phyloP scores from a whole-genome alignment of 2,888 invertebrate species.

The Tachina lurida region DNA sequence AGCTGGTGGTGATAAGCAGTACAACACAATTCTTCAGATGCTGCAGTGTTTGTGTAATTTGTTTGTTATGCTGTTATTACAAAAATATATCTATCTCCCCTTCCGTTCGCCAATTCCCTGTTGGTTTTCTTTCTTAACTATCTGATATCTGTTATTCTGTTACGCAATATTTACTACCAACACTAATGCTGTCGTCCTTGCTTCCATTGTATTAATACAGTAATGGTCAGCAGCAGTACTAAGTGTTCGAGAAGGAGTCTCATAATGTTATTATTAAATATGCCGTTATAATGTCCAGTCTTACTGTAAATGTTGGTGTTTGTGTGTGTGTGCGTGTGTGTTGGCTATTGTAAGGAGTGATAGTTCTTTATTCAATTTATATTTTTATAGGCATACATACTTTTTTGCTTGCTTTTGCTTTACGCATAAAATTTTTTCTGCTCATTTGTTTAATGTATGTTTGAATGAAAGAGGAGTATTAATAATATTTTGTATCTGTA shows the following conservation, averaged over 20 bases:
- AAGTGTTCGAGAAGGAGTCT: conserved; percentile 35
- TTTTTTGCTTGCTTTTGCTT: background rate
- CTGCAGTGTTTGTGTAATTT: conserved; percentile 67
- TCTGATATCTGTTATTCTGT: conserved; percentile 15
- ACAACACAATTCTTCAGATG: conserved; percentile 57
- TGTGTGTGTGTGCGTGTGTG: background rate
- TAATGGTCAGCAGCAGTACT: conserved; percentile 48
- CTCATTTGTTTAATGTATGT: conserved; percentile 49
- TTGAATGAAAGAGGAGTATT: conserved; percentile 38
- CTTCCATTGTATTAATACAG: conserved; percentile 36
- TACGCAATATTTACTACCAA: conserved; percentile 5
- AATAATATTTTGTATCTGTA: conserved; percentile 65
- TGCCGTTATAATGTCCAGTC: conserved; percentile 45
- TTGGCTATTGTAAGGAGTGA: conserved; percentile 27
- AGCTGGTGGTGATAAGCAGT: conserved; percentile 58
- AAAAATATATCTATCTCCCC: background rate
- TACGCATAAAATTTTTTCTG: conserved; percentile 27
- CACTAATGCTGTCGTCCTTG: conserved; percentile 37
- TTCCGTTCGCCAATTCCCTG: background rate
- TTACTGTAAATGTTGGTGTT: background rate
- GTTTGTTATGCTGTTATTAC: conserved; percentile 44
- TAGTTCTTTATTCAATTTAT: conserved; percentile 64
- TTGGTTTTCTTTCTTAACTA: conserved; percentile 8
- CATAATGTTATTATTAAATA: conserved; percentile 32
- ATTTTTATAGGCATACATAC: conserved; percentile 24